A percentile compares a stretch with the other conserved stretches of the same genome.
Evolutionary conservation across 2,113 vertebrate species (phyloP).

Genomic region (Recurvirostra avosetta): DNA sequence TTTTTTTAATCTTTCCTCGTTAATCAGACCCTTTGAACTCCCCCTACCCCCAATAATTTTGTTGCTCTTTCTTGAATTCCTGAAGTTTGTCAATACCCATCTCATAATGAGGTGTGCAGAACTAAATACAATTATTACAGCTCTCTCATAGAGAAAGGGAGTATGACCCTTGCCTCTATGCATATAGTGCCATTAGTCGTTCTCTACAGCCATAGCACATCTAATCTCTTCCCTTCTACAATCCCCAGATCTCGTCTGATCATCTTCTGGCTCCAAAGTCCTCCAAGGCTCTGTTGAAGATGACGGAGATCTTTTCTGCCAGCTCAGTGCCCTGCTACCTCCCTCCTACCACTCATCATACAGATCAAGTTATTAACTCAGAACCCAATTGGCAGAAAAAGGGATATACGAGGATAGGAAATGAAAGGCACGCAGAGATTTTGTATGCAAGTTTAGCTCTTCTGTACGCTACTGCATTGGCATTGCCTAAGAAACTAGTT

Average conservation of each 20-base stretch:
- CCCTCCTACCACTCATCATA: neutral
- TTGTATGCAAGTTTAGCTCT: slow-evolving; percentile 16
- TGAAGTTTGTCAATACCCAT: neutral
- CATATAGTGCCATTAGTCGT: neutral
- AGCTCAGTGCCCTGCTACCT: neutral
- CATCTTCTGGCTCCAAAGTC: neutral
- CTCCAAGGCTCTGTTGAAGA: neutral
- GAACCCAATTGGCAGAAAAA: neutral
- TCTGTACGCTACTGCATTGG: neutral
- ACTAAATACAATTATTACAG: neutral
- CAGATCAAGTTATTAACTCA: neutral
- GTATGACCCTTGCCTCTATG: fast-evolving
- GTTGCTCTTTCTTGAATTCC: neutral
- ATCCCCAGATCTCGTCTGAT: neutral
- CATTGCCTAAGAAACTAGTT: slow-evolving; percentile 13
- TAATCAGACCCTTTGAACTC: slow-evolving; percentile 25
- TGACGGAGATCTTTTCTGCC: slow-evolving; percentile 25
- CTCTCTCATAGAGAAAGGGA: neutral
- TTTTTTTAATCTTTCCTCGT: neutral
- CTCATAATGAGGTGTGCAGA: neutral
- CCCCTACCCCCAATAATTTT: neutral
- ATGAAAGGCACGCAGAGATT: slow-evolving; percentile 4
- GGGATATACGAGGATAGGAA: neutral
- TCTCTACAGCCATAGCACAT: neutral
- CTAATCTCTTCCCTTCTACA: neutral